These are phyloP conservation scores for Chymomyza costata DNA, from an alignment of 1,140 invertebrate genomes.

Conservation along the genomic window DNA sequence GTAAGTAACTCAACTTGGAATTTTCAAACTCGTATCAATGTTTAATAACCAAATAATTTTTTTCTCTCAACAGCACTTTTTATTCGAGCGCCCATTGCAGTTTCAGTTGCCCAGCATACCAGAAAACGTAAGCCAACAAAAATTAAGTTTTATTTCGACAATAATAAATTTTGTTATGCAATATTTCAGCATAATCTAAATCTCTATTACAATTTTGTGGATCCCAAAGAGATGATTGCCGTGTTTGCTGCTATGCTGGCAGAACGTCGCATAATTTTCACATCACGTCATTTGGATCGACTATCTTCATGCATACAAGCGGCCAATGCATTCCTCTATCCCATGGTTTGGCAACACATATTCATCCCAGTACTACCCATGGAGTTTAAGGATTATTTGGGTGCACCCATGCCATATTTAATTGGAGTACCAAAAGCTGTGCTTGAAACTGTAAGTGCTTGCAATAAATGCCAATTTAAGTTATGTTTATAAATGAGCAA, in stretches of 20 bases:
- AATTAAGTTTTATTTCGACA: slow-evolving; percentile 6
- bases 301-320: slow-evolving; percentile 96
- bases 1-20: slow-evolving; percentile 72
- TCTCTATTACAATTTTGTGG: slow-evolving; percentile 96
- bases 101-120: slow-evolving; percentile 93
- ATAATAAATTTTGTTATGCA: slow-evolving; percentile 72
- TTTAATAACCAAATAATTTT: background rate
- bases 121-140: slow-evolving; percentile 87
- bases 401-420: slow-evolving; percentile 95
- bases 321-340: slow-evolving; percentile 94
- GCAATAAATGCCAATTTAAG: background rate
- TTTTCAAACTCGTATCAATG: background rate
- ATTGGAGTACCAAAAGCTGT: slow-evolving; percentile 92
- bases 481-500: background rate
- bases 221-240: slow-evolving; percentile 93
- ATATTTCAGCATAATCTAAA: slow-evolving; percentile 96
- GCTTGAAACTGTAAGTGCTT: slow-evolving; percentile 79
- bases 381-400: slow-evolving; percentile 91
- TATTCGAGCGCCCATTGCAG: slow-evolving; percentile 85
- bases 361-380: slow-evolving; percentile 95
- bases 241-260: slow-evolving; percentile 96
- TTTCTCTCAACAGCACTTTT: slow-evolving; percentile 86
- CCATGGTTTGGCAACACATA: slow-evolving; percentile 98
- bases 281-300: slow-evolving; percentile 88
- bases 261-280: slow-evolving; percentile 93